A percentile compares a stretch with the other conserved stretches of the same genome.
Conservation (phyloP, 2,797 vertebrate genomes). For the Chaetophractus vellerosus region DNA sequence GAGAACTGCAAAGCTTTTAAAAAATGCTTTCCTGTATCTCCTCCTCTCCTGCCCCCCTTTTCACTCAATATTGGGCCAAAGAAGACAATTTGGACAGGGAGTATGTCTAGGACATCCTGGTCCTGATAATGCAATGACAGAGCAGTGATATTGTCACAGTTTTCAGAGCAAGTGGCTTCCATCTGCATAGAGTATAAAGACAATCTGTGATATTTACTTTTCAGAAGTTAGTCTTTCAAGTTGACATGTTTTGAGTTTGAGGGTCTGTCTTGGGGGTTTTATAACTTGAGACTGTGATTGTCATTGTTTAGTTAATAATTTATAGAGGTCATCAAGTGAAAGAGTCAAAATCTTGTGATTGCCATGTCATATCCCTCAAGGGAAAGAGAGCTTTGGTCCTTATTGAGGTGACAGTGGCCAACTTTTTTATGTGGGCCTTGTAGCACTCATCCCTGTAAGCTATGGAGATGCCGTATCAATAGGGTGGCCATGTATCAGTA, state of each 20-base stretch:
- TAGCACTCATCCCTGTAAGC: background rate
- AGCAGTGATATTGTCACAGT: background rate
- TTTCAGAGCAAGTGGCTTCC: background rate
- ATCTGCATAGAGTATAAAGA: background rate
- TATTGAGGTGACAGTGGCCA: background rate
- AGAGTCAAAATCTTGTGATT: background rate
- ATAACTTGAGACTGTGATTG: conserved; percentile 23
- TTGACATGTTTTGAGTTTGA: conserved; percentile 13
- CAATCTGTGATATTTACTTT: background rate
- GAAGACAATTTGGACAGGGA: background rate
- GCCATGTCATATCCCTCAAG: background rate
- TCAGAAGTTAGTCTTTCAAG: conserved; percentile 26
- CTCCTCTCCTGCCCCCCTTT: background rate
- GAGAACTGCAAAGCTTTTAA: conserved; percentile 27
- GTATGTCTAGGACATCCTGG: background rate
- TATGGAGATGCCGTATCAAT: background rate
- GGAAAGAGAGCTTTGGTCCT: background rate
- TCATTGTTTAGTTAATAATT: conserved; percentile 53
- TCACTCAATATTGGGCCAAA: background rate
- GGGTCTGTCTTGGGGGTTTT: conserved; percentile 25
- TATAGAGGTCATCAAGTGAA: conserved; percentile 16
- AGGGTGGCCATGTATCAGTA: no score
- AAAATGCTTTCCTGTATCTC: background rate
- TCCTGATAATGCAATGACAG: background rate
- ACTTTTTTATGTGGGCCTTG: background rate